These are phyloP conservation scores for Patiria pectinifera DNA, from an alignment of 53 echinoderm and acorn worm species.

Conservation along the genomic window DNA sequence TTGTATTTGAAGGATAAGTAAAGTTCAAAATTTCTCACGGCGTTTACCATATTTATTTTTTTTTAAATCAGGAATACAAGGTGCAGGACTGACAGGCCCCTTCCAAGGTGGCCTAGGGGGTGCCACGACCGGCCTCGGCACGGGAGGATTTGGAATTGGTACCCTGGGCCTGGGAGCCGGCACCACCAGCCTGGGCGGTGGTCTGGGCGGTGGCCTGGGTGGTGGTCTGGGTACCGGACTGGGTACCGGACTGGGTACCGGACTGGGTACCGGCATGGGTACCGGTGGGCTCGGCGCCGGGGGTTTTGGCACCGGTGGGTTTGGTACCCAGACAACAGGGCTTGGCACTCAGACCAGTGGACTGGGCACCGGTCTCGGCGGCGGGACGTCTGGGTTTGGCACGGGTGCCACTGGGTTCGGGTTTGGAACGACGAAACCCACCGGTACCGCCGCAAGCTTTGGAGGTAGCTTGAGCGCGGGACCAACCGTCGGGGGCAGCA, in stretches of 20 bases:
- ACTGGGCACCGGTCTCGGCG: constrained; percentile 68
- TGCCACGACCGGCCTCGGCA: constrained; percentile 8
- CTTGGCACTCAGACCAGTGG: constrained; percentile 66
- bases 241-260: constrained; percentile 68
- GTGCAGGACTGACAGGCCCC: constrained; percentile 52
- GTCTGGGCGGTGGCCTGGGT: constrained; percentile 57
- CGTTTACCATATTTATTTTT: background rate
- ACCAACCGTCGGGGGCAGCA: constrained; percentile 72
- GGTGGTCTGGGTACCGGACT: constrained; percentile 17
- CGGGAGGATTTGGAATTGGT: constrained; percentile 69
- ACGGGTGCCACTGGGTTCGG: constrained; percentile 60
- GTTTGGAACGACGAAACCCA: constrained; percentile 74
- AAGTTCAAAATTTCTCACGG: background rate
- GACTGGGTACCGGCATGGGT: constrained; percentile 10
- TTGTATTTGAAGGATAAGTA: no score
- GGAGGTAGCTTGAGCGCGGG: constrained; percentile 98
- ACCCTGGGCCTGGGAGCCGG: constrained; percentile 74
- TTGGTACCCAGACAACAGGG: constrained; percentile 68
- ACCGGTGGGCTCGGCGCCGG: constrained; percentile 66
- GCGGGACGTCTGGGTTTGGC: constrained; percentile 59
- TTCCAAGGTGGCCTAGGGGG: constrained; percentile 45
- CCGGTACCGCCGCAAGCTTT: constrained; percentile 70
- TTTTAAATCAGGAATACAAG: constrained; percentile 42
- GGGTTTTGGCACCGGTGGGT: constrained; percentile 67
- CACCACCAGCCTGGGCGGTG: constrained; percentile 35